These are phyloP conservation scores for Emydocephalus ijimae DNA, from an alignment of 2,113 vertebrate genomes.

Conservation along the genomic window DNA sequence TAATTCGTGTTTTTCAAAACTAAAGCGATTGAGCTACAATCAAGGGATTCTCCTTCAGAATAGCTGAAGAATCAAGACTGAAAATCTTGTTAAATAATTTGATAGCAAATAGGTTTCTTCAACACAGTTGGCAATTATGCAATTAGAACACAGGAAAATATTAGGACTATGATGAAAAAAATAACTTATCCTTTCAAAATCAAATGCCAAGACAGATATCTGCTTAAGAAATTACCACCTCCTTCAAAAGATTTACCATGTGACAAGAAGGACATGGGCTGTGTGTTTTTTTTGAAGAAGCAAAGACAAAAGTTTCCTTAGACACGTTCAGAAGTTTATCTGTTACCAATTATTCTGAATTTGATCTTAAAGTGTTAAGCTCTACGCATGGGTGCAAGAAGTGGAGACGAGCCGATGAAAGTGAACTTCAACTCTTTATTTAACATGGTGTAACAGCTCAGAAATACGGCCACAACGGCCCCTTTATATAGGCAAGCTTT, in stretches of 20 bases:
- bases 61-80: fast-evolving
- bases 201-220: background rate
- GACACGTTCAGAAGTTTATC: background rate
- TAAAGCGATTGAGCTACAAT: background rate
- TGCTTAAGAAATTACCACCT: background rate
- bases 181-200: background rate
- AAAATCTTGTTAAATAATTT: fast-evolving
- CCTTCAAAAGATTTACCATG: background rate
- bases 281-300: background rate
- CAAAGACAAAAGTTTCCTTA: background rate
- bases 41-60: fast-evolving
- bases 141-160: fast-evolving
- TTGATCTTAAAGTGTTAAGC: too few species aligned
- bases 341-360: background rate
- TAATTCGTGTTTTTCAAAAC: background rate
- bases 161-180: background rate
- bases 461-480: too few species aligned
- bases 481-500: too few species aligned
- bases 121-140: fast-evolving
- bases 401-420: too few species aligned
- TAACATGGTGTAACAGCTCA: too few species aligned
- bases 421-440: too few species aligned
- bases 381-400: too few species aligned
- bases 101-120: background rate
- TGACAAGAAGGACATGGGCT: background rate